Percentiles rank a stretch among this genome's conserved stretches.
Evolutionary conservation across 2,888 invertebrate species (phyloP).

Genomic region (Ichneumoninae sp.): DNA sequence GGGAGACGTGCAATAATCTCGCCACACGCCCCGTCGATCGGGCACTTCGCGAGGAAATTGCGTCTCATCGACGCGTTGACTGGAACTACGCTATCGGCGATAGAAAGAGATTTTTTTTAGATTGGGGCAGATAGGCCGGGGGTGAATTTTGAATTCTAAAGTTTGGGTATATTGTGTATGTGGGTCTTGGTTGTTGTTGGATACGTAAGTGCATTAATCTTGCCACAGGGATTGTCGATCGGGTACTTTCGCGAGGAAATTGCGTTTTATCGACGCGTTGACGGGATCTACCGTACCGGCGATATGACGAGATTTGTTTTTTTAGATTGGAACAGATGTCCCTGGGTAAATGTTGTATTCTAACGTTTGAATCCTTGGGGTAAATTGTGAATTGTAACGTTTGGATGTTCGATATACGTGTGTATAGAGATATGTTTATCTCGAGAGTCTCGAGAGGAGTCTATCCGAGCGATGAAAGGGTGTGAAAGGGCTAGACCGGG

Average conservation of each 20-base stretch:
- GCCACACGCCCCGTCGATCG: slow-evolving; percentile 52
- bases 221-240: slow-evolving; percentile 45
- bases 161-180: background rate
- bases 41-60: background rate
- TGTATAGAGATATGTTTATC: background rate
- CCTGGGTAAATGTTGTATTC: background rate
- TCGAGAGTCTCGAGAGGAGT: background rate
- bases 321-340: background rate
- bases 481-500: slow-evolving; percentile 38
- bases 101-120: background rate
- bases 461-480: slow-evolving; percentile 50
- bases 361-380: slow-evolving; percentile 5
- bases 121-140: background rate
- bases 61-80: background rate
- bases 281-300: background rate
- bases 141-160: slow-evolving; percentile 2
- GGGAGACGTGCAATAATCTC: slow-evolving; percentile 11
- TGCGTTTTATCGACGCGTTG: background rate
- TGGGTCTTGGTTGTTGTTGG: background rate
- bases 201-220: slow-evolving; percentile 8
- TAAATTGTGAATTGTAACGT: slow-evolving; percentile 16
- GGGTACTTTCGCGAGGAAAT: background rate
- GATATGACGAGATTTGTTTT: background rate
- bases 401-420: background rate
- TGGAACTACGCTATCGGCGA: background rate